Evolutionary conservation across 2,113 vertebrate species (phyloP).

Genomic region (Oncorhynchus masou): DNA sequence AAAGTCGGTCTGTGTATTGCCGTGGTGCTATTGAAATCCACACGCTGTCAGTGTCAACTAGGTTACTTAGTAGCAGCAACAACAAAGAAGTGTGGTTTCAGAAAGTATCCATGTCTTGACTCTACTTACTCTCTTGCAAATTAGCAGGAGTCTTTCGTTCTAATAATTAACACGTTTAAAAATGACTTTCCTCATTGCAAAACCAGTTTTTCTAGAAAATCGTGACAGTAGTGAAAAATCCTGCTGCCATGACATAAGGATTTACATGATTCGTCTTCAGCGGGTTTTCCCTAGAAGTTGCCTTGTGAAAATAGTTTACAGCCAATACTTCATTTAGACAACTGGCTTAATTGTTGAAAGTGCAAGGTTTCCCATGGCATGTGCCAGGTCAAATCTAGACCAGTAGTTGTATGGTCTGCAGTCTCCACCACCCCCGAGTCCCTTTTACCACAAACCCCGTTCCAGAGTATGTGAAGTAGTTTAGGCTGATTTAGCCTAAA

Average conservation of each 20-base stretch:
- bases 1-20: too few relatives aligned
- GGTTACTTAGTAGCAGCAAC: background rate
- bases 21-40: too few relatives aligned
- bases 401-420: background rate
- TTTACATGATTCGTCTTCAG: constrained; percentile 9
- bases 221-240: too few relatives aligned
- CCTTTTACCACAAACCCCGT: background rate
- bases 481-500: background rate
- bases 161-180: background rate
- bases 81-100: background rate
- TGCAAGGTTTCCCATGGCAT: too few relatives aligned
- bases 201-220: constrained; percentile 3
- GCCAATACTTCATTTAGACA: too few relatives aligned
- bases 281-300: background rate
- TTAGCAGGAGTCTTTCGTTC: background rate
- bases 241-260: constrained; percentile 3
- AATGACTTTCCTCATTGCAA: background rate
- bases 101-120: constrained; percentile 17
- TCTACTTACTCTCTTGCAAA: background rate
- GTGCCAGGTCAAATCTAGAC: background rate
- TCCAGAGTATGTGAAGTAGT: constrained; percentile 49
- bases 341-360: too few relatives aligned
- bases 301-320: background rate
- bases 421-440: too few relatives aligned
- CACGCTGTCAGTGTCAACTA: too few relatives aligned